phyloP scores from a whole-genome alignment of 1,140 invertebrate genomes.

The Drosophila nigrodunni region DNA sequence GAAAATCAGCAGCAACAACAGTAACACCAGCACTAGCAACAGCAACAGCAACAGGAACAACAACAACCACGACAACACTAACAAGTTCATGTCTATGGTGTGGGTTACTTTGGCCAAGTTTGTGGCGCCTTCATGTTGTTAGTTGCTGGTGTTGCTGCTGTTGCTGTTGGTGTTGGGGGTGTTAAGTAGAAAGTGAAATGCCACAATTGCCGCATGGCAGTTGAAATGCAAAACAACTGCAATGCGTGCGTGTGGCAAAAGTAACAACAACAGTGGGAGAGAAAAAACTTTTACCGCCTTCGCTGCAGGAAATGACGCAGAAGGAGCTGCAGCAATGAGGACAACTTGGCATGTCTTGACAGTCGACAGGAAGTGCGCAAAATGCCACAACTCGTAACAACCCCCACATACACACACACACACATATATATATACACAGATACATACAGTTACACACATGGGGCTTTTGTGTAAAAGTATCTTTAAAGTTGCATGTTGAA shows the following conservation, averaged over 20 bases:
- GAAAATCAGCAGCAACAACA: slow-evolving; percentile 51
- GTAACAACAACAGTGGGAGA: slow-evolving; percentile 1
- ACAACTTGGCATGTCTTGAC: slow-evolving; percentile 58
- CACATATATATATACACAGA: neutral
- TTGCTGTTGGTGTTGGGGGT: slow-evolving; percentile 33
- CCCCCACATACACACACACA: slow-evolving; percentile 10
- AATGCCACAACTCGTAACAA: slow-evolving; percentile 74
- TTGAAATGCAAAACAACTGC: slow-evolving; percentile 75
- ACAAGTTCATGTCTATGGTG: slow-evolving; percentile 65
- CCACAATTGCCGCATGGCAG: slow-evolving; percentile 22
- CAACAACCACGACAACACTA: slow-evolving; percentile 31
- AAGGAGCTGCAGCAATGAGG: slow-evolving; percentile 51
- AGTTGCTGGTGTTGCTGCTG: slow-evolving; percentile 21
- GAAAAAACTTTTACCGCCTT: slow-evolving; percentile 37
- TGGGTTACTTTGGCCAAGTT: slow-evolving; percentile 62
- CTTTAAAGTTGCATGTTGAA: slow-evolving; percentile 81
- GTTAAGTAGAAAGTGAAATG: slow-evolving; percentile 57
- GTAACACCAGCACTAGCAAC: slow-evolving; percentile 24
- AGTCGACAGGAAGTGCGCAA: slow-evolving; percentile 82
- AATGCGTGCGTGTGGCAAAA: slow-evolving; percentile 76
- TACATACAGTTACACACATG: neutral
- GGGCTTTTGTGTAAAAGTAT: slow-evolving; percentile 54
- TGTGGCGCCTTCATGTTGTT: slow-evolving; percentile 26
- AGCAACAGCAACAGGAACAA: slow-evolving; percentile 27
- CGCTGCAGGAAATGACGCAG: slow-evolving; percentile 48